Percentiles rank a stretch among this genome's conserved stretches.
These are phyloP conservation scores for Eurytoma californica DNA, from an alignment of 2,888 invertebrate genomes.

Conservation along the genomic window DNA sequence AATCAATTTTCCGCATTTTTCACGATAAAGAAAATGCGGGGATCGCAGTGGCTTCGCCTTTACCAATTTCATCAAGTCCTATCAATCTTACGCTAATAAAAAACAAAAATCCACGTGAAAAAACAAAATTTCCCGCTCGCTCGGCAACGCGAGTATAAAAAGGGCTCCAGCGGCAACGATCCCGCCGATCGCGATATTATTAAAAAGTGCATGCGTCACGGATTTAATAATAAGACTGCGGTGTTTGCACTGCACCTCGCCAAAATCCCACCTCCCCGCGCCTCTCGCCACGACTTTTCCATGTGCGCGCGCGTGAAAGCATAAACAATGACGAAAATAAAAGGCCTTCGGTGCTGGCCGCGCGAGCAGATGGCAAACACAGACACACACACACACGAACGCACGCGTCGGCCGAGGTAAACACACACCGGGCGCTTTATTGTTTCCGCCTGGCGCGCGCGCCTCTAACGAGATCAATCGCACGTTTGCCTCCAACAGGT, in stretches of 20 bases:
- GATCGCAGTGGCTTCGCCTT: too few species aligned
- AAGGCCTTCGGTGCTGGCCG: slow-evolving; percentile 39
- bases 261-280: slow-evolving; percentile 29
- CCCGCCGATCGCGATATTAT: not conserved
- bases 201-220: slow-evolving; percentile 6
- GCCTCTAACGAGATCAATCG: not conserved
- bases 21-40: too few species aligned
- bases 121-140: not conserved
- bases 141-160: not conserved
- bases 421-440: slow-evolving; percentile 21
- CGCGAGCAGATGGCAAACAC: slow-evolving; percentile 25
- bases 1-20: too few species aligned
- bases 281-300: not conserved
- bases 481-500: not conserved
- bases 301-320: slow-evolving; percentile 11
- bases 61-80: too few species aligned
- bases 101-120: not conserved
- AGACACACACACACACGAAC: too few species aligned
- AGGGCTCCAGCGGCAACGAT: not conserved
- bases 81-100: too few species aligned
- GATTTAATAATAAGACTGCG: slow-evolving; percentile 44
- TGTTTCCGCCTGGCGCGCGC: slow-evolving; percentile 12
- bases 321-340: slow-evolving; percentile 53
- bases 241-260: slow-evolving; percentile 34
- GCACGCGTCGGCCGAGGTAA: not conserved